These are phyloP conservation scores for Etheostoma cragini DNA, from an alignment of 2,113 vertebrate species.

Conservation along the genomic window DNA sequence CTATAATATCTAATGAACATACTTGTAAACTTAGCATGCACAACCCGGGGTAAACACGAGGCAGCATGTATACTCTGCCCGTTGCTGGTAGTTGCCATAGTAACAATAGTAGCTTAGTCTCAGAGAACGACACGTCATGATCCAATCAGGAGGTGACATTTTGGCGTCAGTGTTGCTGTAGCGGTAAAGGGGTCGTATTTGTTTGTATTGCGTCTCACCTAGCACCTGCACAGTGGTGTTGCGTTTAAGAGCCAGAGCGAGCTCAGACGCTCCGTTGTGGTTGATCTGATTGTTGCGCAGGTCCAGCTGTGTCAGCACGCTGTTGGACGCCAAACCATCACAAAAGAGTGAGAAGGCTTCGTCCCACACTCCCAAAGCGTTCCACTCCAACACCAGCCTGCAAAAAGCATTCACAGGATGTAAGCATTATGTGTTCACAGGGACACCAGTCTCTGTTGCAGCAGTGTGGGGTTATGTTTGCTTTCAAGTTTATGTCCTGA, in stretches of 20 bases:
- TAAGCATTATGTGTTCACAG: not conserved
- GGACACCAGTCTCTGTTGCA: not conserved
- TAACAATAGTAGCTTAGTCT: too few relatives aligned
- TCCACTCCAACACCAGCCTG: constrained; percentile 96
- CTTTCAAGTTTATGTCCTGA: not conserved
- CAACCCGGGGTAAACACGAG: too few relatives aligned
- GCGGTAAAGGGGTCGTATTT: not conserved
- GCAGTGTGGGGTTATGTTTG: not conserved
- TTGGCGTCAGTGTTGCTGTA: too few relatives aligned
- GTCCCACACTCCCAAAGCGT: constrained; percentile 90
- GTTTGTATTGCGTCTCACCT: constrained; percentile 79
- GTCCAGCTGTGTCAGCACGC: constrained; percentile 86
- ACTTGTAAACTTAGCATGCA: too few relatives aligned
- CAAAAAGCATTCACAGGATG: not conserved
- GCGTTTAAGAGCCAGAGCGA: constrained; percentile 86
- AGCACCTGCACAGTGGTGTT: constrained; percentile 88
- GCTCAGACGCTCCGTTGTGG: constrained; percentile 89
- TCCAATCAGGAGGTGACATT: too few relatives aligned
- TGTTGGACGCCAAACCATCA: constrained; percentile 87
- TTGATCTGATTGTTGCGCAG: constrained; percentile 97
- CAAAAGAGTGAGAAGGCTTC: constrained; percentile 92
- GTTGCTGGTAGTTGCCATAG: too few relatives aligned
- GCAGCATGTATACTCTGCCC: too few relatives aligned
- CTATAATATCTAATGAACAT: too few relatives aligned
- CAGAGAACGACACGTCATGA: too few relatives aligned